These are phyloP conservation scores for Synanthedon myopaeformis DNA, from an alignment of 2,888 invertebrate species.

Conservation along the genomic window DNA sequence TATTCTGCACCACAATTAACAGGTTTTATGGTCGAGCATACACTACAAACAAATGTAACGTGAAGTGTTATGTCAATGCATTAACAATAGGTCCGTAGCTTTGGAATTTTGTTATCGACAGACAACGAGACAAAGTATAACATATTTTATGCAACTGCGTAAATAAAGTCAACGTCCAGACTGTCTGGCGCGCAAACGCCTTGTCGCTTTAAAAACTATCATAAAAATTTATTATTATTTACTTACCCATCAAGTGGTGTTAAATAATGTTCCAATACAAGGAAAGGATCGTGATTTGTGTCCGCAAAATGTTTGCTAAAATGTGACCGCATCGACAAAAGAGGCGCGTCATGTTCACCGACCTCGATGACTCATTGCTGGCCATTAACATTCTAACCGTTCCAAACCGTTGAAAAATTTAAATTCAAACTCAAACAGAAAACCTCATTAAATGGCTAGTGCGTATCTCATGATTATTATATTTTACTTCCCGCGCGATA, in stretches of 20 bases:
- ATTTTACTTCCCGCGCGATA: no score
- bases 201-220: not conserved
- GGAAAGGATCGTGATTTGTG: slow-evolving; percentile 9
- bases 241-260: not conserved
- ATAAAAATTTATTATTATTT: not conserved
- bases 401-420: slow-evolving; percentile 27
- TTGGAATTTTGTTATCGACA: slow-evolving; percentile 41
- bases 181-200: slow-evolving; percentile 4
- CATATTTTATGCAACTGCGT: slow-evolving; percentile 30
- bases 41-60: slow-evolving; percentile 16
- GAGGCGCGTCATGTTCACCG: slow-evolving; percentile 34
- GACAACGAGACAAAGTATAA: slow-evolving; percentile 27
- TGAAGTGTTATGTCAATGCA: slow-evolving; percentile 23
- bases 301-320: slow-evolving; percentile 19
- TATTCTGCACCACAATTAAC: slow-evolving; percentile 1
- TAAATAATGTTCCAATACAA: slow-evolving; percentile 10
- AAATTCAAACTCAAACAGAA: slow-evolving; percentile 17
- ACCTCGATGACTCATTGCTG: slow-evolving; percentile 45
- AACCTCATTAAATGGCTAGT: slow-evolving; percentile 1
- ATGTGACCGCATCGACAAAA: slow-evolving; percentile 19
- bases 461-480: slow-evolving; percentile 1
- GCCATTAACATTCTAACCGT: slow-evolving; percentile 10
- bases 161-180: slow-evolving; percentile 20
- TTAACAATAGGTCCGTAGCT: slow-evolving; percentile 28
- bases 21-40: slow-evolving; percentile 5